These are phyloP conservation scores for Andrena camellia DNA, from an alignment of 2,888 invertebrate genomes.

Conservation along the genomic window DNA sequence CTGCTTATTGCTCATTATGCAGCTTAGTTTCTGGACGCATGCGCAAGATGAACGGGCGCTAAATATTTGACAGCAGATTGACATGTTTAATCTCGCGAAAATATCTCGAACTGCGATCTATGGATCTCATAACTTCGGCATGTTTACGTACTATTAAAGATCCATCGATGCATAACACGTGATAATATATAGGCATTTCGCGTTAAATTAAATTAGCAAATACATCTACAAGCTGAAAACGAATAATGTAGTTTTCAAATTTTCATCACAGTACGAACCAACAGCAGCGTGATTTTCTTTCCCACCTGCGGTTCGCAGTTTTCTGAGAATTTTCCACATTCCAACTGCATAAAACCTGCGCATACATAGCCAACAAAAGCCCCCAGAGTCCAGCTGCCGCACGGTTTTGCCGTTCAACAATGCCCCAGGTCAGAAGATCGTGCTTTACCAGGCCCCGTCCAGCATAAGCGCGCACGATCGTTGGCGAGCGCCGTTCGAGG, in stretches of 20 bases:
- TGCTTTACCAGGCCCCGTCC: conserved; percentile 9
- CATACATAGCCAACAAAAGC: conserved; percentile 10
- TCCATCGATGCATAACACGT: neutral
- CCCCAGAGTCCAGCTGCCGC: conserved; percentile 44
- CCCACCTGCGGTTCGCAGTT: neutral
- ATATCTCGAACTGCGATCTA: conserved; percentile 16
- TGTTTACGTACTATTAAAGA: neutral
- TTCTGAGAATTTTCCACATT: conserved; percentile 33
- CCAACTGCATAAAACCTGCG: neutral
- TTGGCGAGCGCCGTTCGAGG: conserved; percentile 14
- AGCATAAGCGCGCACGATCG: conserved; percentile 6
- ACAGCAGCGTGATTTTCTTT: neutral
- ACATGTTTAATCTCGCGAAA: conserved; percentile 33
- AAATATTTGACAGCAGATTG: conserved; percentile 23
- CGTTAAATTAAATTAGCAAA: neutral
- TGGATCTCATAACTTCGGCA: conserved; percentile 14
- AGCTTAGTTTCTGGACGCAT: neutral
- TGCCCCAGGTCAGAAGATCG: conserved; percentile 46
- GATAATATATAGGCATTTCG: neutral
- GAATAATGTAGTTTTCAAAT: neutral
- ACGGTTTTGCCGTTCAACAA: conserved; percentile 43
- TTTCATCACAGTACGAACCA: neutral
- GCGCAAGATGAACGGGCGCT: neutral
- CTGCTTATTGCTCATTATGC: neutral
- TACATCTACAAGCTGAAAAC: neutral